A percentile compares a stretch with the other conserved stretches of the same genome.
phyloP scores from a whole-genome alignment of 1,140 invertebrate genomes.

The Drosophila busckii region DNA sequence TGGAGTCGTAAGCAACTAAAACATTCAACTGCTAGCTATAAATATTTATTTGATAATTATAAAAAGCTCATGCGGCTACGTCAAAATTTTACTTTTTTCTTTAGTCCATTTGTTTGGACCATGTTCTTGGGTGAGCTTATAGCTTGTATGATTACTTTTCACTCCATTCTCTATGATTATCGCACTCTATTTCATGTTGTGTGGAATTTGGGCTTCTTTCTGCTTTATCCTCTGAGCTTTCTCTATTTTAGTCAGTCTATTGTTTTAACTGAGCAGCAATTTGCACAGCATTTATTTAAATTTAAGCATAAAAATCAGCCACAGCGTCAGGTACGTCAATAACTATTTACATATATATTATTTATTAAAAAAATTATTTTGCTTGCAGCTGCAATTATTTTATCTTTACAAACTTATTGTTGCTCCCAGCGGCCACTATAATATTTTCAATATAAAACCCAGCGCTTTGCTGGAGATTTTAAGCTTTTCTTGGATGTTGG shows the following conservation, averaged over 20 bases:
- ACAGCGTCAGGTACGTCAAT: slow-evolving; percentile 17
- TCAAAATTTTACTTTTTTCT: slow-evolving; percentile 24
- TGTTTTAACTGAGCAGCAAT: background rate
- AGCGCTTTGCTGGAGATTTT: slow-evolving; percentile 22
- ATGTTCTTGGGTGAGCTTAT: slow-evolving; percentile 6
- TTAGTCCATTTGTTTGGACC: slow-evolving; percentile 33
- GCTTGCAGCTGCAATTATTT: slow-evolving; percentile 29
- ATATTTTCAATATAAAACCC: slow-evolving; percentile 22
- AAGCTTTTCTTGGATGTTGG: slow-evolving; percentile 18
- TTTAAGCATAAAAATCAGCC: background rate
- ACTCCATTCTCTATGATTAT: slow-evolving; percentile 25
- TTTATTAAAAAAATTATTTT: background rate
- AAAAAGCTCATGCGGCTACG: no score
- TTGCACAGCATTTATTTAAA: slow-evolving; percentile 12
- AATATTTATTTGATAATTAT: no score
- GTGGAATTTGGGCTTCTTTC: fast-evolving
- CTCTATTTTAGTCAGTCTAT: slow-evolving; percentile 15
- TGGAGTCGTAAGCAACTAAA: background rate
- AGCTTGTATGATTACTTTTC: slow-evolving; percentile 5
- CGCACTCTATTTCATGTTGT: no score
- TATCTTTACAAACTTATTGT: slow-evolving; percentile 12
- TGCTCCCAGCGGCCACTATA: background rate
- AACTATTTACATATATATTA: background rate
- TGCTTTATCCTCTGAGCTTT: slow-evolving; percentile 16
- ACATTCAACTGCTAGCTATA: no score